Percentiles rank a stretch among this genome's conserved stretches.
These are phyloP conservation scores for Campylomormyrus numenius DNA, from an alignment of 2,113 vertebrate species.

Conservation along the genomic window DNA sequence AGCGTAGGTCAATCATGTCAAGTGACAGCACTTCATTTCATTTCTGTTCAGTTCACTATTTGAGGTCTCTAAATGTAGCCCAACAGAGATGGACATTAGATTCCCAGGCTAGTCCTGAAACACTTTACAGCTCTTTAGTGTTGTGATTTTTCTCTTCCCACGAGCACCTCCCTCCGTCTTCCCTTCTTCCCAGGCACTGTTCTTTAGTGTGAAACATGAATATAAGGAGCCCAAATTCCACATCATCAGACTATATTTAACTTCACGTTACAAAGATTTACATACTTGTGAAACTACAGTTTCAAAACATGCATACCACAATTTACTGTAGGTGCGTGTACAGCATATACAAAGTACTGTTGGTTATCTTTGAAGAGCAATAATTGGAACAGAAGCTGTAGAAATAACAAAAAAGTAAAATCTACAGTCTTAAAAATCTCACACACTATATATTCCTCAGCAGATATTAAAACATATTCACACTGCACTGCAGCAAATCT, in stretches of 20 bases:
- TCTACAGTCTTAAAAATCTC: neutral
- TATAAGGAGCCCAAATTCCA: neutral
- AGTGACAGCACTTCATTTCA: slow-evolving; percentile 63
- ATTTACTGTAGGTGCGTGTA: neutral
- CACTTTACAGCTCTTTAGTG: slow-evolving; percentile 20
- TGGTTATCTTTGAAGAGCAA: neutral
- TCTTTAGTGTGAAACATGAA: neutral
- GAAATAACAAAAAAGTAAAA: neutral
- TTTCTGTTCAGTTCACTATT: slow-evolving; percentile 43
- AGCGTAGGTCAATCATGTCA: slow-evolving; percentile 58
- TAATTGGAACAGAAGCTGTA: neutral
- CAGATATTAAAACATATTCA: neutral
- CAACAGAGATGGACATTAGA: slow-evolving; percentile 26
- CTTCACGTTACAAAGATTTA: neutral
- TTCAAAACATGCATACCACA: neutral
- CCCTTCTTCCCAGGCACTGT: neutral
- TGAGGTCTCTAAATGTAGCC: slow-evolving; percentile 30
- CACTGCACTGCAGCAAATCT: too few relatives aligned
- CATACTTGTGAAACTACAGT: neutral
- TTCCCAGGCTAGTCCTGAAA: slow-evolving; percentile 26
- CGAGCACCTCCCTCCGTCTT: neutral
- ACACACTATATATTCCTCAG: neutral
- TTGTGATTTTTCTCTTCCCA: slow-evolving; percentile 18
- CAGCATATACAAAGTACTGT: neutral
- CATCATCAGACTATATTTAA: neutral